Base-by-base conservation (phyloP, 1,140 invertebrate genomes). In the Cotesia glomerata region DNA sequence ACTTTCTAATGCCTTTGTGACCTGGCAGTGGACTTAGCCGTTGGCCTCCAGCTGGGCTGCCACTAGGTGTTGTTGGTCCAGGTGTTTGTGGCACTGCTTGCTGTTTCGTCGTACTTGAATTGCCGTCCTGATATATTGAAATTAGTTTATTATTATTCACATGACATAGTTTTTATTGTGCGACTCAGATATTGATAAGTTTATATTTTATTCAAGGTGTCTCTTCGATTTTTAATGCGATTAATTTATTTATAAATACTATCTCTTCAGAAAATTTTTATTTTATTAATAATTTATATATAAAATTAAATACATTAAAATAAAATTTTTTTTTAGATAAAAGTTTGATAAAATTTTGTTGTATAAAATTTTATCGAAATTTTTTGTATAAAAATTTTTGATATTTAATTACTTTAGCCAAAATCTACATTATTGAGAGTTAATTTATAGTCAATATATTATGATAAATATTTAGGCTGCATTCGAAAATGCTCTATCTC, bases 31-130 rank as follows among this genome's bases (percentile, higher is more conserved):
- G 88, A 78, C 84, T 86, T 52, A 85, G 75, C 74, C 82, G 75
- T 75, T 85, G 84, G 49, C 73, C 61, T 52, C 79, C 75, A 11
- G 59, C 39, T 78, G 72, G 74, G 63, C 45, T 73, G 72, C 51
- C 51, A 71, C 61, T 79, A 62, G 77, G 76, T 64, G 78, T 84
- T 16, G 80, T 83, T 49, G 82, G 80, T 69, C 81, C 78, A 11
- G 74, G 83, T 74, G 89, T 88, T 81, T 91, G 90, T 5, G 90
- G 90, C 32, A 91, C 90, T 13, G 90, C 89, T 73, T 90, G 83
- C 73, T 91, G 90, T 73, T 87, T 89, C 54, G 85, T 82, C 5
- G 82, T 84, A 49, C 79, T 87, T 71, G 80, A 82, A 74, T 74
- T 76, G 51, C 74, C 74, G 62, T 86, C 85, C 84, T 85, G 45